Evolutionary conservation across 2,888 invertebrate species (phyloP).

Genomic region (Sphinx pinastri): DNA sequence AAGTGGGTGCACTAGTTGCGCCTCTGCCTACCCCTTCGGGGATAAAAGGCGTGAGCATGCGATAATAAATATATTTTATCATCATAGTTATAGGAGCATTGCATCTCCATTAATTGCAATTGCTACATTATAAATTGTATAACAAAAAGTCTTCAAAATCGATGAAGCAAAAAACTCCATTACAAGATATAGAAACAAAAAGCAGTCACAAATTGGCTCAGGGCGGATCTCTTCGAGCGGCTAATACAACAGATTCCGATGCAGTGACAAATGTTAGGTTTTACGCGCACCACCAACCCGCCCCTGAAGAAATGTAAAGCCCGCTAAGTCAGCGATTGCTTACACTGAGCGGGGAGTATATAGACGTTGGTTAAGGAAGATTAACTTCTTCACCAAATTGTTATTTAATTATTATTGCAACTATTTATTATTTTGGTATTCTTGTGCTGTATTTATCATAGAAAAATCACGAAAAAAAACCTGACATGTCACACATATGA

Average conservation of each 20-base stretch:
- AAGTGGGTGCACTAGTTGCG: too few relatives aligned
- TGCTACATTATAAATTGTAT: not conserved
- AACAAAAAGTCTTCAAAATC: not conserved
- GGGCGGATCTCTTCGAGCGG: conserved; percentile 62
- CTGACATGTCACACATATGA: too few relatives aligned
- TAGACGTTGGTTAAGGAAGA: too few relatives aligned
- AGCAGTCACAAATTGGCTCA: conserved; percentile 63
- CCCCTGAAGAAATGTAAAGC: conserved; percentile 47
- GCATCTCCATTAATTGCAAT: too few relatives aligned
- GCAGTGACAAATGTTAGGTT: conserved; percentile 82
- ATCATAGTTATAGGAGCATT: not conserved
- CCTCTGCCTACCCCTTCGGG: too few relatives aligned
- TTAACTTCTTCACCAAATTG: too few relatives aligned
- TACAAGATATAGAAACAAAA: conserved; percentile 61
- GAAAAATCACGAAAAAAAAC: too few relatives aligned
- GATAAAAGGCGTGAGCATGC: too few relatives aligned
- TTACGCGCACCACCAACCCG: conserved; percentile 59
- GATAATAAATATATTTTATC: not conserved
- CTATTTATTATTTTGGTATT: too few relatives aligned
- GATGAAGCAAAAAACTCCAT: conserved; percentile 48
- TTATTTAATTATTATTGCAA: too few relatives aligned
- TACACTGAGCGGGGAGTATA: conserved; percentile 29
- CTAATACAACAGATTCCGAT: conserved; percentile 81
- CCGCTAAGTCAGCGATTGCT: conserved; percentile 22
- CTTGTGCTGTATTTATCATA: too few relatives aligned